Evolutionary conservation across 2,888 invertebrate species (phyloP), one percentile per base, ranked within the genome.

Genomic region (Phania funesta): DNA sequence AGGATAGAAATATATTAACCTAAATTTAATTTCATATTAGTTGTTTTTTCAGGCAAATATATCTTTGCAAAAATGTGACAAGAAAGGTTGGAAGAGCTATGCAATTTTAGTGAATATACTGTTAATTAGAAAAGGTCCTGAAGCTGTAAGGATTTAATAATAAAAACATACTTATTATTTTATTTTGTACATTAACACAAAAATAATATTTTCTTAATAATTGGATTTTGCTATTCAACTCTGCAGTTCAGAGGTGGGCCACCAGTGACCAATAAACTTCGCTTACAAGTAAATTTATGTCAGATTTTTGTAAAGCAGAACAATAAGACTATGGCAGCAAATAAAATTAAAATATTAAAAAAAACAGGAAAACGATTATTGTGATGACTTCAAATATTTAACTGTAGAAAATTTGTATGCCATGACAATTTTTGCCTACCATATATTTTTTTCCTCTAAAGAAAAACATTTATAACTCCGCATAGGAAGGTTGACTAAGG

Each of bases 101-200:
- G 35, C 62, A 67, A 71, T 58, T 81, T 82, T 82, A 83, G 83
- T 84, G 71, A 84, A 83, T 76, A 83, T 83, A 71, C 78, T 76
- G 82, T 84, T 84, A 84, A 84, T 84, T 84, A 84, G 78, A 76
- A 82, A 77, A 80, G 78, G 67, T 80, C 84, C 84, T 75, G 29
- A 80, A 84, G 80, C 83, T 73, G 60, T 64, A 52, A 67, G 71
- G 71, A 76, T 64, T 73, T 58, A 46, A 11, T 38, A 54, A 60
- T 44, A 67, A 58, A 67, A 18, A 73, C 22, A 50, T n/a, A 22
- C 16, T 3, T 6, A 7, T 20, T 16, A 9, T 62, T 41, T 26
- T 6, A 20, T 20, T 22, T 48, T 4, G 16, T 2, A 41, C 8
- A 67, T 52, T 52, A 13, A 50, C 24, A 52, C 26, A 18, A 67